These are phyloP conservation scores for Crambe crambe DNA, from an alignment of 37 sponge, comb jelly and placozoan species.

Conservation along the genomic window DNA sequence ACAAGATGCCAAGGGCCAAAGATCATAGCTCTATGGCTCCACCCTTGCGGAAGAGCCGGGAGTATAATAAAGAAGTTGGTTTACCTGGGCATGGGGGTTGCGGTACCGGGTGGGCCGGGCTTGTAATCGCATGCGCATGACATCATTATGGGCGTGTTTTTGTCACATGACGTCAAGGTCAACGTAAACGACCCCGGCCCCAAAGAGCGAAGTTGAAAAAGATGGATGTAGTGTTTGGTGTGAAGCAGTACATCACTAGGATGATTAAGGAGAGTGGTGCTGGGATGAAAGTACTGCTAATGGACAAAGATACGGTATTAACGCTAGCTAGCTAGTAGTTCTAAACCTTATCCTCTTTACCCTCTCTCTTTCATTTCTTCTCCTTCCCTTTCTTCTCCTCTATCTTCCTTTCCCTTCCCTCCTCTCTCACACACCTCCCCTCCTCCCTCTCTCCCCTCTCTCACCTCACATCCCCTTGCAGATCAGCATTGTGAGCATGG, in stretches of 20 bases:
- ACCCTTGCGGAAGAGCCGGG: too few relatives aligned
- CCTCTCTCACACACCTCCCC: neutral
- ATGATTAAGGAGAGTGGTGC: constrained; percentile 93
- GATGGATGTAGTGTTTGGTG: constrained; percentile 89
- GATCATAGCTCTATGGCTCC: too few relatives aligned
- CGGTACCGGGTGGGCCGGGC: too few relatives aligned
- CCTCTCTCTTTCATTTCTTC: neutral
- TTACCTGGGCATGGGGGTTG: too few relatives aligned
- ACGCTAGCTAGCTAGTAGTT: neutral
- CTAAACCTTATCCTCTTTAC: neutral
- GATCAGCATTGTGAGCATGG: constrained; percentile 87
- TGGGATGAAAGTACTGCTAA: constrained; percentile 97
- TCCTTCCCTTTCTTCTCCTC: neutral
- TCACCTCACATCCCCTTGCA: neutral
- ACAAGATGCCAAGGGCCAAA: too few relatives aligned
- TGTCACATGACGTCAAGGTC: too few relatives aligned
- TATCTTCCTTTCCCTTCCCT: neutral
- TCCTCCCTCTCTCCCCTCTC: neutral
- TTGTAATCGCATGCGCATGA: too few relatives aligned
- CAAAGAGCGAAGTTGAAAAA: too few relatives aligned
- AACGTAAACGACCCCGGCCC: too few relatives aligned
- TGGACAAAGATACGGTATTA: constrained; percentile 89
- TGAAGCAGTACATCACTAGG: constrained; percentile 86
- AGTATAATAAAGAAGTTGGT: too few relatives aligned
- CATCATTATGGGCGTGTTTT: too few relatives aligned